phyloP scores from a whole-genome alignment of 2,797 vertebrate genomes.

The Lemur catta region DNA sequence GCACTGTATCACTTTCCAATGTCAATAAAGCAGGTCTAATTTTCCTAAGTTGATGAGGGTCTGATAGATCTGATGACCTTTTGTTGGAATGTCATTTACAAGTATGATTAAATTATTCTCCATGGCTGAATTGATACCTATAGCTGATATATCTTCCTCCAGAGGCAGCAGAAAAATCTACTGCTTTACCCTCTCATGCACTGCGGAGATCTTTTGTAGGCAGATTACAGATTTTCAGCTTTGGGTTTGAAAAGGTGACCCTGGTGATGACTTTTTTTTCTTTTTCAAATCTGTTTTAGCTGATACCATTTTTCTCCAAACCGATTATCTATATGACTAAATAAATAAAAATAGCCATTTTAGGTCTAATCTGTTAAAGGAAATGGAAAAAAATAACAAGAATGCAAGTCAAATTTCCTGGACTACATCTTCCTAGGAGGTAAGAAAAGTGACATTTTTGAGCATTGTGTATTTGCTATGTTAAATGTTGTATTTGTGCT shows the following conservation, averaged over 20 bases:
- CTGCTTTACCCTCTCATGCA: not conserved
- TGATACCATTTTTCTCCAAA: slow-evolving; percentile 28
- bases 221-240: slow-evolving; percentile 60
- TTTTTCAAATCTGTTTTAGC: slow-evolving; percentile 20
- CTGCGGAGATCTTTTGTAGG: not conserved
- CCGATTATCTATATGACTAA: not conserved
- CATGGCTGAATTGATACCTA: slow-evolving; percentile 46
- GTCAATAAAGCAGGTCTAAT: slow-evolving; percentile 63
- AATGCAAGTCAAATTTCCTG: not conserved
- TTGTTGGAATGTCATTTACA: slow-evolving; percentile 72
- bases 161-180: slow-evolving; percentile 62
- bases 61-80: slow-evolving; percentile 77
- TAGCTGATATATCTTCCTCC: slow-evolving; percentile 66
- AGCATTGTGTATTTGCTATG: not conserved
- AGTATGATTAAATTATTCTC: slow-evolving; percentile 80
- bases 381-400: not conserved
- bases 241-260: slow-evolving; percentile 71
- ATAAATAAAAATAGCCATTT: too few species aligned
- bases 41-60: slow-evolving; percentile 46
- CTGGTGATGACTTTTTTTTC: not conserved
- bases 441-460: not conserved
- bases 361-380: not conserved
- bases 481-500: not conserved
- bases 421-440: not conserved
- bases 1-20: not conserved